These are phyloP conservation scores for Cremastobaeus sp. DNA, from an alignment of 2,888 invertebrate genomes.

Conservation along the genomic window DNA sequence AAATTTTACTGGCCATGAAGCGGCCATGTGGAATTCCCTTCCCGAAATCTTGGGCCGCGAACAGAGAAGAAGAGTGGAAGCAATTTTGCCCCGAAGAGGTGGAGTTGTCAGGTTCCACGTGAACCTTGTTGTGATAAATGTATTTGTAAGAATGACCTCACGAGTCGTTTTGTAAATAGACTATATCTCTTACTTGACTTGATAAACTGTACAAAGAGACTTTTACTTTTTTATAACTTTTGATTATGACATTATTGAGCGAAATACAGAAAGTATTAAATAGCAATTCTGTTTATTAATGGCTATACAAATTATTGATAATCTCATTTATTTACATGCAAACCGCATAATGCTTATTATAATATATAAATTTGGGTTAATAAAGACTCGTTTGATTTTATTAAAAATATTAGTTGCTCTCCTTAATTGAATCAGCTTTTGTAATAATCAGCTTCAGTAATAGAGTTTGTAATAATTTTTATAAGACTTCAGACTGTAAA, in stretches of 20 bases:
- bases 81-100: conserved; percentile 69
- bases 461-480: conserved; percentile 55
- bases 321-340: not conserved
- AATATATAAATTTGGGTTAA: not conserved
- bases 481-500: conserved; percentile 30
- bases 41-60: conserved; percentile 76
- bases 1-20: conserved; percentile 76
- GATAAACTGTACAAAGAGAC: too few relatives aligned
- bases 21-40: conserved; percentile 72
- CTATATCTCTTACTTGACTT: not conserved
- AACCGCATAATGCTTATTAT: not conserved
- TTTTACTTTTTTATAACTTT: too few relatives aligned
- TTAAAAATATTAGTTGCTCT: conserved; percentile 5
- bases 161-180: conserved; percentile 28
- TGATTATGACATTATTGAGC: too few relatives aligned
- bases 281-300: conserved; percentile 17
- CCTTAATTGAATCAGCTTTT: too few relatives aligned
- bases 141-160: too few relatives aligned
- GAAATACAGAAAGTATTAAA: too few relatives aligned
- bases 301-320: conserved; percentile 21
- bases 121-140: too few relatives aligned
- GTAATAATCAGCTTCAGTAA: too few relatives aligned
- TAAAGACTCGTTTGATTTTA: conserved; percentile 23
- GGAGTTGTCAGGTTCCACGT: conserved; percentile 69
- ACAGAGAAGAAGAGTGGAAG: conserved; percentile 72